Evolutionary conservation across 2,797 vertebrate genomes (phyloP), one percentile per base, ranked within the genome.

Genomic region (Ambastaia sidthimunki): DNA sequence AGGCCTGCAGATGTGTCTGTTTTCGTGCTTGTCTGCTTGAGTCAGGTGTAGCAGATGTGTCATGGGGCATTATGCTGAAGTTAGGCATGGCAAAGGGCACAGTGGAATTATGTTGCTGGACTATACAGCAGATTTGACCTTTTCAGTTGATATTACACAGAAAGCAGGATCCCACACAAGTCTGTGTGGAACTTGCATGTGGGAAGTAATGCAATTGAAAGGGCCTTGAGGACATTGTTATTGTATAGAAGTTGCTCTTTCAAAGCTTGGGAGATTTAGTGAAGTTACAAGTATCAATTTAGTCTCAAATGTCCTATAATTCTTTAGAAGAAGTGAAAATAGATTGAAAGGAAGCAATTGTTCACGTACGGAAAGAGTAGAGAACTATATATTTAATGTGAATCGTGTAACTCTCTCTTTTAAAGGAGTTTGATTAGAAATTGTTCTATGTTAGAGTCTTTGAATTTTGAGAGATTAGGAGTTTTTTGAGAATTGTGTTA

Each of bases 1-100:
- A 71, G 54, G 66, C 31, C 67, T 74, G 60, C 59, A 37, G 48
- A 55, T 47, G 77, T 67, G 47, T 74, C 28, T 67, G 72, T 79
- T 37, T 73, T 69, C 69, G 48, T 76, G 59, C 50, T 71, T 68
- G 66, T 76, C 76, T 86, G 85, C 83, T 88, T 86, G 86, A 91
- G 77, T 80, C 69, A 73, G 90, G 90, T 62, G 25, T 86, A 89
- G 67, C 78, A 85, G 88, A 88, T 82, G 87, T 91, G 90, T 92
- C 91, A 91, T 65, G 86, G 87, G 89, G 87, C 90, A 90, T 91
- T 82, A 88, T 88, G 89, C 89, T 89, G 87, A 90, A 90, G 89
- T 83, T 66, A 74, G 81, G 82, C 86, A 90, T 87, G 89, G 90
- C 90, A 90, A 89, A 89, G 83, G 85, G 72, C 82, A 85, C 76